Evolutionary conservation across 2,113 vertebrate species (phyloP).

Genomic region (Sphaerodactylus townsendi): DNA sequence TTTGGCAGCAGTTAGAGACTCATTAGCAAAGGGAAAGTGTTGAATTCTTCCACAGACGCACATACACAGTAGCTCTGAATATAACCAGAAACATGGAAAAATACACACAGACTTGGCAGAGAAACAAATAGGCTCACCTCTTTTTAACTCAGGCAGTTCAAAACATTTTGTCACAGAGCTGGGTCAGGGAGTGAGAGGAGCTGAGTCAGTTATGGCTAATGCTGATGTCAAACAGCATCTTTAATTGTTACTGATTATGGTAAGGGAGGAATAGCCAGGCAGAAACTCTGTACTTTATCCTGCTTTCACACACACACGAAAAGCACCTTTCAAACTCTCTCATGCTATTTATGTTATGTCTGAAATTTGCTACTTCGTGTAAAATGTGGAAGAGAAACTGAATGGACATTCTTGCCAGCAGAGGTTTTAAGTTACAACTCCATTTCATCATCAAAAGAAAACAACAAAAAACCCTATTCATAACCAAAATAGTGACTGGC

Average conservation of each 20-base stretch:
- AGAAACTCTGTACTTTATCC: not conserved
- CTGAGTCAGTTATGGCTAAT: not conserved
- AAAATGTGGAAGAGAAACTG: not conserved
- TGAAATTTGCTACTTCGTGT: not conserved
- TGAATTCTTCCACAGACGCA: not conserved
- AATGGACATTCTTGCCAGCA: not conserved
- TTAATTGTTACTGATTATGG: not conserved
- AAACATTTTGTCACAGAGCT: not conserved
- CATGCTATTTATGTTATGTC: not conserved
- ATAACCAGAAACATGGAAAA: slow-evolving; percentile 15
- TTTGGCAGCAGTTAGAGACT: not conserved
- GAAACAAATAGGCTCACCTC: not conserved
- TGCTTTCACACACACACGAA: not conserved
- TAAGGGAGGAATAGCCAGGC: not conserved
- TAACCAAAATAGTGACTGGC: not conserved
- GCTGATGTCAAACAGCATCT: not conserved
- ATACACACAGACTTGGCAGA: not conserved
- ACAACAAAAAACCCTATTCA: not conserved
- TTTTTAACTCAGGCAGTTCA: not conserved
- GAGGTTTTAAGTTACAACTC: not conserved
- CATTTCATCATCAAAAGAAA: too few species aligned
- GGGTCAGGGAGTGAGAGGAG: not conserved
- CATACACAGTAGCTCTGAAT: not conserved
- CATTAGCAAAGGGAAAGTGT: not conserved
- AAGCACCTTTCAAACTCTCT: not conserved